A percentile compares a stretch with the other conserved stretches of the same genome.
Evolutionary conservation across 2,113 vertebrate species (phyloP).

Genomic region (Propithecus coquereli): DNA sequence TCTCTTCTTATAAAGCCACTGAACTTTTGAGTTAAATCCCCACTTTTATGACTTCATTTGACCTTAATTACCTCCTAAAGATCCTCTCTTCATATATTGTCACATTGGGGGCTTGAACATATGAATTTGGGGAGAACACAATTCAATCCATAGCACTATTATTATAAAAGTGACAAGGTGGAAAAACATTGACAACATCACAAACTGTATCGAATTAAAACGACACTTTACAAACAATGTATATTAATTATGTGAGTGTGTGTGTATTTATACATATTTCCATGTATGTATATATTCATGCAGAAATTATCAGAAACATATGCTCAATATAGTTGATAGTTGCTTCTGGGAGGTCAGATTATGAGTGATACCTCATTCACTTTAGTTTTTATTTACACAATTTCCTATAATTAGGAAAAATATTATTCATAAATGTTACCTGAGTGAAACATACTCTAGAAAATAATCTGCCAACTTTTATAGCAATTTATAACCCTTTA

Average conservation of each 20-base stretch:
- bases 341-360: neutral
- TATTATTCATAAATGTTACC: neutral
- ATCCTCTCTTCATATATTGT: neutral
- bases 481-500: constrained; percentile 34
- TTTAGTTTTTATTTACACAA: neutral
- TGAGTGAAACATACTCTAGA: neutral
- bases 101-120: neutral
- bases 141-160: neutral
- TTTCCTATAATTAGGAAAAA: constrained; percentile 7
- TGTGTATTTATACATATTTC: neutral
- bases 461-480: constrained; percentile 33
- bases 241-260: neutral
- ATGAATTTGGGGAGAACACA: neutral
- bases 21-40: neutral
- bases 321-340: neutral
- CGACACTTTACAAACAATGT: neutral
- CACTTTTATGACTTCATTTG: neutral
- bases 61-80: neutral
- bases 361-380: neutral
- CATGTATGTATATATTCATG: neutral
- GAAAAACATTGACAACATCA: neutral
- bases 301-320: neutral
- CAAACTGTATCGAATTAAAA: neutral
- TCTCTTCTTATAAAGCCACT: neutral
- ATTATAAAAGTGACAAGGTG: neutral